Evolutionary conservation across 2,888 invertebrate genomes (phyloP), one percentile per base, ranked within the genome.

Genomic region (Parelbella ahira): DNA sequence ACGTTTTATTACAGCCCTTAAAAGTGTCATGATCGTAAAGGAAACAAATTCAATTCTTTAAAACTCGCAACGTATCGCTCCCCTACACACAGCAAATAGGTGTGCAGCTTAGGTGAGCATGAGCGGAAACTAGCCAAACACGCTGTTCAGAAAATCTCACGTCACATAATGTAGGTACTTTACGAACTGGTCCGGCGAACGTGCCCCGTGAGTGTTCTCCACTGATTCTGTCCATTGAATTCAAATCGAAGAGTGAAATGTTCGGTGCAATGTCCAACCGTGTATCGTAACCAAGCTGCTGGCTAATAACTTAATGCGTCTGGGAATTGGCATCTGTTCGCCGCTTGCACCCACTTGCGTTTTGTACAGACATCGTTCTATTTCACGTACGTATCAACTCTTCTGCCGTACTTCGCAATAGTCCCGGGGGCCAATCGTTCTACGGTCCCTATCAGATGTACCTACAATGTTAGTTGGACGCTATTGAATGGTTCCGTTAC

Each of bases 301-400:
- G 69, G 79, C 78, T 82, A 83, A 84, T 83, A 84, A 79, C 83
- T 79, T 81, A 83, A 83, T 80, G 76, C 82, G 75, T 71, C 69
- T 80, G 84, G 78, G 84, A 83, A 73, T 62, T 59, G 56, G 58
- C 77, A 79, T 65, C 68, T 81, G 78, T 53, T 53, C 41, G 20
- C 21, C 53, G 25, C 30, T 45, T 48, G 47, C 42, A 46, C 48
- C 29, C 43, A 54, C 47, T 55, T 50, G 50, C 46, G 53, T 52
- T 53, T 56, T 49, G 55, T 53, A 57, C 51, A 63, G 57, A 48
- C 47, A 50, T 47, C 54, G 30, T 54, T 52, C 49, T 48, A 51
- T 53, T 44, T 54, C 53, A 48, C 51, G n/a, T n/a, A 15, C 15
- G 48, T 48, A 54, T 38, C 46, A 49, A 54, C 52, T 55, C 51